These are phyloP conservation scores for Biston stratarius DNA, from an alignment of 2,888 invertebrate genomes.

Conservation along the genomic window DNA sequence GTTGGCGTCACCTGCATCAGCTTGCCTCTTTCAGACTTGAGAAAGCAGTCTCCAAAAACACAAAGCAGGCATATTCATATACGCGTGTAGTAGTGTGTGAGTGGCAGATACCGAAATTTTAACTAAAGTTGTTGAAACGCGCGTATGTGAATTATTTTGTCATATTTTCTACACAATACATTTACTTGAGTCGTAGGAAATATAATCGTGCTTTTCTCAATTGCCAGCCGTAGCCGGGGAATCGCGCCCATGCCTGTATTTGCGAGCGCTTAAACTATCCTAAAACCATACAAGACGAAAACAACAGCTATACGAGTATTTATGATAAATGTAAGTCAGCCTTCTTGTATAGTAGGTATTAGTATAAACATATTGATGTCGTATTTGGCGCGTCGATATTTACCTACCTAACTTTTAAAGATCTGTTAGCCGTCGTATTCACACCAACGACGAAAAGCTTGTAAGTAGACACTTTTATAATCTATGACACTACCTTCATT, in stretches of 20 bases:
- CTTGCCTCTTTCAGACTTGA: neutral
- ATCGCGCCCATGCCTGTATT: neutral
- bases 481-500: too few relatives aligned
- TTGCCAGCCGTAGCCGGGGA: slow-evolving; percentile 6
- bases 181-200: slow-evolving; percentile 13
- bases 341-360: neutral
- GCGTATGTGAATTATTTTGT: neutral
- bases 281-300: slow-evolving; percentile 3
- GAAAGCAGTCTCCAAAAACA: neutral
- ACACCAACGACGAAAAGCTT: too few relatives aligned
- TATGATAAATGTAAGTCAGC: neutral
- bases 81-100: slow-evolving; percentile 12
- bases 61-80: neutral
- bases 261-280: slow-evolving; percentile 9
- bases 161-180: too few relatives aligned
- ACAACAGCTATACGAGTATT: neutral
- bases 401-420: too few relatives aligned
- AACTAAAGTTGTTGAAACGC: neutral
- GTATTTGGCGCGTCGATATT: too few relatives aligned
- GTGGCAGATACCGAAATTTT: slow-evolving; percentile 5
- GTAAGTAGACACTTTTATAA: too few relatives aligned
- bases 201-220: slow-evolving; percentile 17
- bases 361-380: too few relatives aligned
- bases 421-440: too few relatives aligned
- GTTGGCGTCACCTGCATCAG: neutral